These are phyloP conservation scores for Catamblyrhynchus diadema DNA, from an alignment of 2,797 vertebrate genomes.

Conservation along the genomic window DNA sequence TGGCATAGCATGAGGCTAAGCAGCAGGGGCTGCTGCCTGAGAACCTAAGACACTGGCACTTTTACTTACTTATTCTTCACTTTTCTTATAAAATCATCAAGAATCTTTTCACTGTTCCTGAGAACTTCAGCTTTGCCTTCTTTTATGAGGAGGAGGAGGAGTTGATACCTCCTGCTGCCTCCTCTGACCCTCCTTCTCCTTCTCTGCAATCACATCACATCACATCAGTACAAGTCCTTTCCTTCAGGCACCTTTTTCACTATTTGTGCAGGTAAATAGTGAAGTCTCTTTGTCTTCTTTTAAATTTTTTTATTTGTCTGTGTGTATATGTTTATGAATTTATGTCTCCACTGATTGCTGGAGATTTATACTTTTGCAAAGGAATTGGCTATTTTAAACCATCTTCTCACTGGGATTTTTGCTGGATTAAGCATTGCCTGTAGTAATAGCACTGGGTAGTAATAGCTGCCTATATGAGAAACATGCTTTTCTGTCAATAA, in stretches of 20 bases:
- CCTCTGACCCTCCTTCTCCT: background rate
- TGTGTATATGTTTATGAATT: background rate
- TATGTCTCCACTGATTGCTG: background rate
- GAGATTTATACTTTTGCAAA: background rate
- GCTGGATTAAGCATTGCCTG: background rate
- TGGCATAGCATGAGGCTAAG: background rate
- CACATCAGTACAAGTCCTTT: background rate
- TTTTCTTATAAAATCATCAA: background rate
- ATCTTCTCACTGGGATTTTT: background rate
- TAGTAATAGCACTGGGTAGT: background rate
- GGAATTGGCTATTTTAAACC: background rate
- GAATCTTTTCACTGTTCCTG: background rate
- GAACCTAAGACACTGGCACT: background rate
- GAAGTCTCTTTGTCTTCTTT: background rate
- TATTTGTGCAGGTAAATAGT: background rate
- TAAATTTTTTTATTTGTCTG: background rate
- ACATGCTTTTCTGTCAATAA: background rate
- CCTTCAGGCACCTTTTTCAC: background rate
- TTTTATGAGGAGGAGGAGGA: background rate
- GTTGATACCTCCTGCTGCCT: background rate
- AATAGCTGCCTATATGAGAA: background rate
- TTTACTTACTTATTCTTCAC: background rate
- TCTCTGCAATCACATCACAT: background rate
- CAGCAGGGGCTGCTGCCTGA: background rate
- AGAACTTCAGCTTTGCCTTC: background rate